Evolutionary conservation across 2,888 invertebrate genomes (phyloP), one percentile per base, ranked within the genome.

Genomic region (Lasioglossum malachurum): DNA sequence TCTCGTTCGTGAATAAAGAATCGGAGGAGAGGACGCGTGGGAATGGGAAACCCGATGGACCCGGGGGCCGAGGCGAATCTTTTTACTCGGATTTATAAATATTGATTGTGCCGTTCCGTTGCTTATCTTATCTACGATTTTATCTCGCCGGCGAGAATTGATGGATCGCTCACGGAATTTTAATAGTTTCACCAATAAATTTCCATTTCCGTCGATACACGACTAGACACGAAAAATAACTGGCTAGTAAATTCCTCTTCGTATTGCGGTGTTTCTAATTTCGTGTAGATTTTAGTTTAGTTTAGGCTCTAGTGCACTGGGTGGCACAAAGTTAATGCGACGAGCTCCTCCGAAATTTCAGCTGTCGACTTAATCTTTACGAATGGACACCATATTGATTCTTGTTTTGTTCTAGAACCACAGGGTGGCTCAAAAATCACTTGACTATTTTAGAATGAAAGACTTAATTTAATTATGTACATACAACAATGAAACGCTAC

Each of bases 1-100:
- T 53, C 10, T 53, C n/a, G 2, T 53, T 64, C 12, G 44, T 64
- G 76, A 76, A 75, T 75, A 75, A 76, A 57, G 76, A 76, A 76
- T 64, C 64, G 44, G 27, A 44, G 44, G 31, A 64, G 64, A 31
- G 64, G 14, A 76, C 64, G 76, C 76, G 64, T 76, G 64, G 41
- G 64, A 76, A 76, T 38, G 41, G 75, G 44, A 23, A 41, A 12
- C n/a, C 76, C 27, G 76, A 41, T 69, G 69, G 41, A 69, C 69
- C 67, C n/a, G 10, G 10, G 10, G n/a, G 23, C 23, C 8, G 69
- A 69, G 23, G 23, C 38, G 35, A 23, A 35, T 38, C 38, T 69
- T 69, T 69, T 41, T 35, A 38, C 19, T 23, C 38, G 41, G 41
- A 69, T 69, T 38, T 69, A 69, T 41, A 69, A 67, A 67, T 35